phyloP scores from a whole-genome alignment of 1,140 invertebrate species.

The Ylistrum balloti region DNA sequence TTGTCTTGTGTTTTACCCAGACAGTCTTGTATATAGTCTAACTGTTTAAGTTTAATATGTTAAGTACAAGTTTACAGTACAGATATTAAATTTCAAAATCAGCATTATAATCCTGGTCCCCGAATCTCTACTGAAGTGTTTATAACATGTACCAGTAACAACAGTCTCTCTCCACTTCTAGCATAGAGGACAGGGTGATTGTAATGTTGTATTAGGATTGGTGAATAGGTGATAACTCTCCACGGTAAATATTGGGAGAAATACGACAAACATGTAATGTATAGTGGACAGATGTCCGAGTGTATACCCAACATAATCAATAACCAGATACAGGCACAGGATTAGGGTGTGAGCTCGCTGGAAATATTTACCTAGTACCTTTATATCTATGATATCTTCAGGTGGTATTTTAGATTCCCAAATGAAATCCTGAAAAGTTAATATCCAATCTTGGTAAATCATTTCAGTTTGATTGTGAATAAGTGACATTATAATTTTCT shows the following conservation, averaged over 20 bases:
- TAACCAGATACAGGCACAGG: background rate
- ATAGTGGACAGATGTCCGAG: background rate
- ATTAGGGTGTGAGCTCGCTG: background rate
- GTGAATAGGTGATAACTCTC: background rate
- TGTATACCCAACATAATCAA: background rate
- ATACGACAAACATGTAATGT: background rate
- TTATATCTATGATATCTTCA: background rate
- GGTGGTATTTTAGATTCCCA: background rate
- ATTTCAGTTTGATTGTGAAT: background rate
- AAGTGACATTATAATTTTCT: too few species aligned
- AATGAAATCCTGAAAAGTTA: background rate
- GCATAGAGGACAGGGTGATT: background rate
- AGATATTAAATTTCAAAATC: background rate
- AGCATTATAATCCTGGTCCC: background rate
- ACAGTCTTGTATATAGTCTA: too few species aligned
- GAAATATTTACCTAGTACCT: background rate
- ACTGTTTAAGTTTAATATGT: background rate
- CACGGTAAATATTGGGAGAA: background rate
- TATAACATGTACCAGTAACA: conserved; percentile 9
- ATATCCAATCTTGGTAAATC: background rate
- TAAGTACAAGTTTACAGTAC: background rate
- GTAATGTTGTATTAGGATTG: background rate
- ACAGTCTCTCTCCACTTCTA: background rate
- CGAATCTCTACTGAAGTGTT: background rate
- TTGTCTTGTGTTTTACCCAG: too few species aligned